Evolutionary conservation across 2,888 invertebrate species (phyloP).

Genomic region (Aricia artaxerxes): DNA sequence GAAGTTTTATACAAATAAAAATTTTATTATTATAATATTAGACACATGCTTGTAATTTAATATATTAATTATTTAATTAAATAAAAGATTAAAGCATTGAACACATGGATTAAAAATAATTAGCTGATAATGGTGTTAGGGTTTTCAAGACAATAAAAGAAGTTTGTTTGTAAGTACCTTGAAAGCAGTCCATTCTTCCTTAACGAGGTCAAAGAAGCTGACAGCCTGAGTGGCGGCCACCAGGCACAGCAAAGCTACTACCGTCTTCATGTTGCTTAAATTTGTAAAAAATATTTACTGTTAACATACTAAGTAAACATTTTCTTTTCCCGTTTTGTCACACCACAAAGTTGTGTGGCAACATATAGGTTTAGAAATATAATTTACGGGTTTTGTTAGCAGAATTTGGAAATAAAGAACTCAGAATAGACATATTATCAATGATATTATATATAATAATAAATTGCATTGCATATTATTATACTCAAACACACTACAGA

Average conservation of each 20-base stretch:
- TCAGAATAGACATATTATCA: neutral
- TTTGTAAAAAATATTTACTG: constrained; percentile 1
- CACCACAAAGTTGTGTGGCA: neutral
- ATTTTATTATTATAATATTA: neutral
- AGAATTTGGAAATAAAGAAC: neutral
- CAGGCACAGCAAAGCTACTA: constrained; percentile 57
- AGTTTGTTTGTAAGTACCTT: constrained; percentile 77
- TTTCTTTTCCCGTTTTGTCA: too few species aligned
- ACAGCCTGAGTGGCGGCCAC: constrained; percentile 83
- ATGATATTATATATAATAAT: too few species aligned
- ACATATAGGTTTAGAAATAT: neutral
- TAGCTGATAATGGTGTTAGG: too few species aligned
- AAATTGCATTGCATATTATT: too few species aligned
- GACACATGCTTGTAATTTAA: too few species aligned
- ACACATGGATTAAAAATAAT: neutral
- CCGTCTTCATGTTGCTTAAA: constrained; percentile 55
- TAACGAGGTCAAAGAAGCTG: constrained; percentile 85
- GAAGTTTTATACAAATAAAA: neutral
- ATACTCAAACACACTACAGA: neutral
- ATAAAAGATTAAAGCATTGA: neutral
- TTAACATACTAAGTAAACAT: neutral
- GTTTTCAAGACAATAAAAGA: too few species aligned
- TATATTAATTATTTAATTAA: too few species aligned
- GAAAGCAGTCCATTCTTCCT: constrained; percentile 88
- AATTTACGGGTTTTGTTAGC: neutral